These are phyloP conservation scores for Steinernema carpocapsae DNA, from an alignment of 2,888 invertebrate species.

Conservation along the genomic window DNA sequence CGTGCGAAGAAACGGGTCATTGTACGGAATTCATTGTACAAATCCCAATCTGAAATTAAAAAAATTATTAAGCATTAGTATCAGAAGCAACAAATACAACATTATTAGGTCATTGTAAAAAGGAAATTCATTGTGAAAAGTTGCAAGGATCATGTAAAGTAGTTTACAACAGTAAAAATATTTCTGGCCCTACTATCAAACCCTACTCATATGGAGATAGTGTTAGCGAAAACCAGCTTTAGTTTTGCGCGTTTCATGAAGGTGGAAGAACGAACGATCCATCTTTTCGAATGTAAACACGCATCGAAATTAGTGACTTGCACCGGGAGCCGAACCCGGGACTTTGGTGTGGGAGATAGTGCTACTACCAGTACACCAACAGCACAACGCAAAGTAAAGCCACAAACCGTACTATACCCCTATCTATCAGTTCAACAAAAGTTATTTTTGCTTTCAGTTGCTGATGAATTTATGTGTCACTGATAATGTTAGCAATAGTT, in stretches of 20 bases:
- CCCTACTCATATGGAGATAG: constrained; percentile 28
- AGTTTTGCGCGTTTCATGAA: neutral
- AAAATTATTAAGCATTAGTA: too few relatives aligned
- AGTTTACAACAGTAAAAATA: neutral
- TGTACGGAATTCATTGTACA: too few relatives aligned
- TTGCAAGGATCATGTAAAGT: too few relatives aligned
- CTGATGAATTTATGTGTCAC: too few relatives aligned
- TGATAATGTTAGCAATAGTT: too few relatives aligned
- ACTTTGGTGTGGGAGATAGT: neutral
- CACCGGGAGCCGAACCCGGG: constrained; percentile 11
- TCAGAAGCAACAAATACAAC: too few relatives aligned
- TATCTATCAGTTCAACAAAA: too few relatives aligned
- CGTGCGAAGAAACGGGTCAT: neutral
- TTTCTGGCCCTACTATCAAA: constrained; percentile 33
- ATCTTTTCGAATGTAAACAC: neutral
- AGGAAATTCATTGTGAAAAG: too few relatives aligned
- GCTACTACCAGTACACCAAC: neutral
- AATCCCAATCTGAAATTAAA: too few relatives aligned
- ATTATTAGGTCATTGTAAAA: too few relatives aligned
- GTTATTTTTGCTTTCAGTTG: too few relatives aligned
- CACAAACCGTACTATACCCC: too few relatives aligned
- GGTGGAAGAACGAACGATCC: constrained; percentile 11
- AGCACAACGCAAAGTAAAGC: neutral
- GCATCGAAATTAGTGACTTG: neutral
- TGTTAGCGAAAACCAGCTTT: constrained; percentile 27